Percentiles rank a stretch among this genome's conserved stretches.
Conservation (phyloP, 1,140 invertebrate genomes). For the Diorhabda elongata region DNA sequence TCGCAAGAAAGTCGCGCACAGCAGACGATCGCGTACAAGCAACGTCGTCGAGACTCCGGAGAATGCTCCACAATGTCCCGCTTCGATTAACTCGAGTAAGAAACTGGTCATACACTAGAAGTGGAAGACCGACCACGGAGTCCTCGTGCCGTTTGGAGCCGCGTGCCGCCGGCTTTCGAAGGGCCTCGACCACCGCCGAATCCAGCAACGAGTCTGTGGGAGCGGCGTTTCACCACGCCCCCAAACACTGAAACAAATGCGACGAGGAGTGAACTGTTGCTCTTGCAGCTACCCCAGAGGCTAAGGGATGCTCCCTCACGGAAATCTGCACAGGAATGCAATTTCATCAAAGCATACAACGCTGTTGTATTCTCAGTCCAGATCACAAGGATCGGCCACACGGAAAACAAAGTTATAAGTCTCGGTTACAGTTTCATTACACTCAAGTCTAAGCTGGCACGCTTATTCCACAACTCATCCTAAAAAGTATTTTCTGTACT, state of each 20-base stretch:
- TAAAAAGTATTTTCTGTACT: neutral
- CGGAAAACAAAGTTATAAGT: constrained; percentile 49
- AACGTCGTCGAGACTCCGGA: neutral
- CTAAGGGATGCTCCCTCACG: constrained; percentile 41
- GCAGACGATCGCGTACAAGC: neutral
- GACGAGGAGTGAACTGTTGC: constrained; percentile 44
- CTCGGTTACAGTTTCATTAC: constrained; percentile 47
- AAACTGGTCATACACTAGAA: constrained; percentile 16
- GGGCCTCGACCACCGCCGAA: constrained; percentile 29
- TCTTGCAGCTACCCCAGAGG: constrained; percentile 35
- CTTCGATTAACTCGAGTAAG: constrained; percentile 8
- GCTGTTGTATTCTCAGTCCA: constrained; percentile 42
- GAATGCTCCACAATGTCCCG: constrained; percentile 2
- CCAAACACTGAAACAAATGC: constrained; percentile 42
- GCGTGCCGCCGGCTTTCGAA: constrained; percentile 12
- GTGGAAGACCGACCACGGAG: constrained; percentile 8
- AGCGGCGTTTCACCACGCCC: constrained; percentile 42
- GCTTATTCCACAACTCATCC: constrained; percentile 13
- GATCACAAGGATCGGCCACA: constrained; percentile 47
- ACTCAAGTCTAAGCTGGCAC: constrained; percentile 28
- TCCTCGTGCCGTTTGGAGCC: constrained; percentile 3
- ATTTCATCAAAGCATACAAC: constrained; percentile 47
- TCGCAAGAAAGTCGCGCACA: neutral
- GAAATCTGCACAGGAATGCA: constrained; percentile 49
- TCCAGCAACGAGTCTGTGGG: constrained; percentile 36